Conservation (phyloP, 2,797 vertebrate species). For the Avahi laniger region DNA sequence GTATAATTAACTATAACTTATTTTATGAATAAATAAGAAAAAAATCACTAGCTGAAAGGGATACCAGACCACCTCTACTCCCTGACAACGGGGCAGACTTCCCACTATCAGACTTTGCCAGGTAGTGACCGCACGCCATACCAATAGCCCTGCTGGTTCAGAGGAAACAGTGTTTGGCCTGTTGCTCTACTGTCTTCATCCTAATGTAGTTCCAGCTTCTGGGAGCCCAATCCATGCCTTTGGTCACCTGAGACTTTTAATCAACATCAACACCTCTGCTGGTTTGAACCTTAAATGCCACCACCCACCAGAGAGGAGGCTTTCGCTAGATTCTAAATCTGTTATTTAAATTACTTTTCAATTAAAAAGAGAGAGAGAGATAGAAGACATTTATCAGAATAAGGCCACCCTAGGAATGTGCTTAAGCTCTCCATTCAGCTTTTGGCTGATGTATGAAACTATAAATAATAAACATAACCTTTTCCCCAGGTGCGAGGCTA, state of each 20-base stretch:
- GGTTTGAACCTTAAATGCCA: not conserved
- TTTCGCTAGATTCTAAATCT: not conserved
- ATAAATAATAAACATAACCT: not conserved
- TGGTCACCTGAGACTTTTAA: not conserved
- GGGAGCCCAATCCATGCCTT: not conserved
- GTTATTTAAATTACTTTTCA: conserved; percentile 2
- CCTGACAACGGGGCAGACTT: not conserved
- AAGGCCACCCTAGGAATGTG: conserved; percentile 6
- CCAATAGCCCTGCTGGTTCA: not conserved
- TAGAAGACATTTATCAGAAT: not conserved
- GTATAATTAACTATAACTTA: not conserved
- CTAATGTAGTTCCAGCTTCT: not conserved
- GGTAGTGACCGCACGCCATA: not conserved
- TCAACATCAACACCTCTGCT: not conserved
- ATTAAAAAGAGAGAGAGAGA: not conserved
- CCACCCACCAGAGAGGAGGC: not conserved
- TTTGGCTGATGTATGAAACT: not conserved
- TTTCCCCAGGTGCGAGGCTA: not conserved
- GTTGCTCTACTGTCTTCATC: not conserved
- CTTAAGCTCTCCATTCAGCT: not conserved
- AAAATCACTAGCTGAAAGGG: not conserved
- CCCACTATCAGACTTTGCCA: not conserved
- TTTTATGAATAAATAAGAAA: conserved; percentile 26
- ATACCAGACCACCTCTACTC: not conserved
- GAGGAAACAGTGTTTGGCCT: not conserved